Base-by-base conservation (phyloP, 2,797 vertebrate species). In the Lindbergichthys nudifrons region DNA sequence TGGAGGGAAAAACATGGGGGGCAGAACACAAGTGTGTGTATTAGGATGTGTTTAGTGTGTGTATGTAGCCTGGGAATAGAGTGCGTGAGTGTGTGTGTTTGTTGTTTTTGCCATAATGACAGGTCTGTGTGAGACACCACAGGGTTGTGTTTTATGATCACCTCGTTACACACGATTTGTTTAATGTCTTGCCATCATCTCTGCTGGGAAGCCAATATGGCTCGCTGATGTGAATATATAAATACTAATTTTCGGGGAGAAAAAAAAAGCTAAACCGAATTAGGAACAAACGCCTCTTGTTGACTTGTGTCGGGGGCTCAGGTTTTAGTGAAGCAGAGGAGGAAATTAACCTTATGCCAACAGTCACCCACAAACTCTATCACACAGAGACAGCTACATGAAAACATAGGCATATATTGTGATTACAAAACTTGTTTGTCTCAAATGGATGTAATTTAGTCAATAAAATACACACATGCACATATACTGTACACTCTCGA, bases 121-220 rank as follows among this genome's bases (percentile, higher is more conserved):
- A 93, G 89, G 93, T 93, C 91, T 91, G 81, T 87, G 82, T 86
- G 85, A 91, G 90, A 94, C 92, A 93, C 92, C 91, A 92, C 90
- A 87, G 91, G 84, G 88, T 85, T 90, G 85, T 78, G 86, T 88
- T 95, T 95, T 94, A 94, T 87, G 90, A 95, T 94, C 91, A 88
- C 85, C 90, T 94, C 78, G 75, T 92, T 95, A 92, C 75, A 84
- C 67, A 84, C 70, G 64, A 92, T 91, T 90, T 89, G 90, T 94
- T 94, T 95, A 93, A 95, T 95, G 93, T 94, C 89, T 91, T 94
- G 93, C 94, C 94, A 95, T 94, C 89, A 84, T 92, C 94, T 92
- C 94, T 89, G 93, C 92, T 92, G 93, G 93, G 94, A 94, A 93
- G 88, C 90, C 91, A 91, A 92, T 80, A 88, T 89, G 92, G 92